Conservation (phyloP, 2,888 invertebrate species). For the Chydorus sphaericus region DNA sequence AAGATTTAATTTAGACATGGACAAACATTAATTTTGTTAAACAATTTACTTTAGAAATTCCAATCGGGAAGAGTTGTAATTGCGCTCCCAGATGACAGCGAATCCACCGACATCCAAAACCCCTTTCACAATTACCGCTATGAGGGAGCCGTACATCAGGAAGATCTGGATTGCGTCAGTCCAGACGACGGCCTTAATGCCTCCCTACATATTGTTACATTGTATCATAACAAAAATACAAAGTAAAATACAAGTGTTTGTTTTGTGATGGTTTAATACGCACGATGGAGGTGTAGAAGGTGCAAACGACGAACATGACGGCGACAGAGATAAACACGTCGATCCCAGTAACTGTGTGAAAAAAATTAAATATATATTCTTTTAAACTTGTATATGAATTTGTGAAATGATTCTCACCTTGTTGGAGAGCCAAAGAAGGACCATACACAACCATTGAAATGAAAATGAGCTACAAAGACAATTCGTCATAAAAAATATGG, state of each 20-base stretch:
- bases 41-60: conserved; percentile 53
- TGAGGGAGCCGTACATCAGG: conserved; percentile 49
- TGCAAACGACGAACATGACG: conserved; percentile 31
- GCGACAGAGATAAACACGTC: conserved; percentile 31
- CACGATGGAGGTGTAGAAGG: conserved; percentile 32
- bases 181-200: conserved; percentile 88
- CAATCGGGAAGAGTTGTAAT: conserved; percentile 44
- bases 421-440: conserved; percentile 66
- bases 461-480: conserved; percentile 36
- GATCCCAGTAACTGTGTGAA: conserved; percentile 31
- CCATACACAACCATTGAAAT: conserved; percentile 75
- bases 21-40: neutral
- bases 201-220: conserved; percentile 39
- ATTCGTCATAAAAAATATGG: neutral
- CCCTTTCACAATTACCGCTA: conserved; percentile 32
- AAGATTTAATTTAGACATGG: conserved; percentile 16
- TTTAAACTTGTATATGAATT: neutral
- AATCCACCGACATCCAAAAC: conserved; percentile 41
- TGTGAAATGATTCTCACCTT: conserved; percentile 35
- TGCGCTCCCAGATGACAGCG: conserved; percentile 47
- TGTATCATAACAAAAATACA: conserved; percentile 11
- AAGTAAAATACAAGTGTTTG: neutral
- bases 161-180: conserved; percentile 74
- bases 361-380: neutral
- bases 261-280: conserved; percentile 21